These are phyloP conservation scores for Alloscopus bannaensis DNA, from an alignment of 2,888 invertebrate genomes.

Conservation along the genomic window DNA sequence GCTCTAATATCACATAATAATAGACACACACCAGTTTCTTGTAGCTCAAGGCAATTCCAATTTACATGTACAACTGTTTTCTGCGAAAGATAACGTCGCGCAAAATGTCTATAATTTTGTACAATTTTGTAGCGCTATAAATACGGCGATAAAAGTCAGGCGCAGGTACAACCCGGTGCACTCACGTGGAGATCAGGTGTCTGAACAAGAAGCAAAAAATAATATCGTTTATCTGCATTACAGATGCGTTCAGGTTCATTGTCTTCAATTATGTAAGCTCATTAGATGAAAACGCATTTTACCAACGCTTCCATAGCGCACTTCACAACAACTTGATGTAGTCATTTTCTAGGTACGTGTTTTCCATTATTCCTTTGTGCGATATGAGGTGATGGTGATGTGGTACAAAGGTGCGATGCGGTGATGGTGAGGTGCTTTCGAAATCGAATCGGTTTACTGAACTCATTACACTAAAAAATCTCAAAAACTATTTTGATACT, in stretches of 20 bases:
- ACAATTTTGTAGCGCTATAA: too few species aligned
- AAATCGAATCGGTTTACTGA: neutral
- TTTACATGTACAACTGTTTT: too few species aligned
- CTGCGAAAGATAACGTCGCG: neutral
- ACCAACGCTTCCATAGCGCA: neutral
- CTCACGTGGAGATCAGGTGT: neutral
- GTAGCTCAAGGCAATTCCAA: too few species aligned
- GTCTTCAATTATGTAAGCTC: slow-evolving; percentile 4
- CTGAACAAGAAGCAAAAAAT: neutral
- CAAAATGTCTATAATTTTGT: neutral
- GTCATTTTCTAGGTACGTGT: neutral
- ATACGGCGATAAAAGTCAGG: too few species aligned
- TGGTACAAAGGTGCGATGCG: too few species aligned
- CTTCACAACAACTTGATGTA: neutral
- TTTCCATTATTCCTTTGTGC: too few species aligned
- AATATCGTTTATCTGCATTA: neutral
- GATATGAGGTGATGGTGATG: too few species aligned
- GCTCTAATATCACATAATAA: too few species aligned
- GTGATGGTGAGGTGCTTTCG: too few species aligned
- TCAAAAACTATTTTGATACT: too few species aligned
- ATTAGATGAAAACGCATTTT: neutral
- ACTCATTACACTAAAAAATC: too few species aligned
- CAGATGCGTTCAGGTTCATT: slow-evolving; percentile 16
- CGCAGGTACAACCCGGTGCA: neutral
- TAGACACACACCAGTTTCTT: too few species aligned